phyloP scores from a whole-genome alignment of 2,113 vertebrate genomes.

The Meriones unguiculatus region DNA sequence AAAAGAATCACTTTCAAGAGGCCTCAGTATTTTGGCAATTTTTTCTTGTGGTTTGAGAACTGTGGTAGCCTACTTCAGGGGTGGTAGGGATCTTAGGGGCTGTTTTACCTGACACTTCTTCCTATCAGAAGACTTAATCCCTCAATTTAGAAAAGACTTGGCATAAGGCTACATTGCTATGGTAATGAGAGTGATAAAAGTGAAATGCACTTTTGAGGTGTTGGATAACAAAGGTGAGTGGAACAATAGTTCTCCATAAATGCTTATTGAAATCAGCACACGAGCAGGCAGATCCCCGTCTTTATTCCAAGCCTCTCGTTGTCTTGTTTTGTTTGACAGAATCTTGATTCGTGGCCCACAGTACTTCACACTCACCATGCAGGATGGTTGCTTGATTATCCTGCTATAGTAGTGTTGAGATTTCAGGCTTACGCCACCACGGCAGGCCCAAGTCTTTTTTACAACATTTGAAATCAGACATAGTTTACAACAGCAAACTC shows the following conservation, averaged over 20 bases:
- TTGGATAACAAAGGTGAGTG: not conserved
- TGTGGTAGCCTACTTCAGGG: not conserved
- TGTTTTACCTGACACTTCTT: not conserved
- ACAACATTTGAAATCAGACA: not conserved
- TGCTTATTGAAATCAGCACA: not conserved
- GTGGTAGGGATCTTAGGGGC: not conserved
- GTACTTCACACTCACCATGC: not conserved
- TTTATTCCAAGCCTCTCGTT: not conserved
- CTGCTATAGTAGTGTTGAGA: not conserved
- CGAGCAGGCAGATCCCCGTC: not conserved
- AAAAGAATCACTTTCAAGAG: not conserved
- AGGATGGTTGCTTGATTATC: not conserved
- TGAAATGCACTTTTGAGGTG: not conserved
- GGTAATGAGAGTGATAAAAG: not conserved
- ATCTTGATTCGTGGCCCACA: not conserved
- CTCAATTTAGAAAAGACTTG: not conserved
- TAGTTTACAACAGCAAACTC: not conserved
- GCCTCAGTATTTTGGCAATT: not conserved
- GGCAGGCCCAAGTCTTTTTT: not conserved
- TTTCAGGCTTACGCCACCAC: not conserved
- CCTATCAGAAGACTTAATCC: not conserved
- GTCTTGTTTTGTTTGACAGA: not conserved
- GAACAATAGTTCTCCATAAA: not conserved
- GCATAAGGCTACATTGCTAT: not conserved
- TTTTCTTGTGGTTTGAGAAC: not conserved